Base-by-base conservation (phyloP, 2,888 invertebrate genomes). In the Steromphala cineraria region DNA sequence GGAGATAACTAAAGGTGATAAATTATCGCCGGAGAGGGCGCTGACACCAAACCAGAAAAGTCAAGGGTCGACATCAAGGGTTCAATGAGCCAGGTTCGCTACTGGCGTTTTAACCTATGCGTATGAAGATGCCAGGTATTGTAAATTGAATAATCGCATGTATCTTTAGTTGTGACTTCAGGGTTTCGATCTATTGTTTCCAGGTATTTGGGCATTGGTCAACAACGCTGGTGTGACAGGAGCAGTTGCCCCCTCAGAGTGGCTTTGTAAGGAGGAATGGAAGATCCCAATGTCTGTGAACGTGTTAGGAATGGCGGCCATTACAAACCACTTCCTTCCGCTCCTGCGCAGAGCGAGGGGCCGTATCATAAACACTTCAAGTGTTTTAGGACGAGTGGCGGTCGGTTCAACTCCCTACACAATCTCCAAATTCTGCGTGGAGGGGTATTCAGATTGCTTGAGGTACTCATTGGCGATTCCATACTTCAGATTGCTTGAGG, bases 231-330 rank as follows among this genome's bases (percentile, higher is more conserved):
- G 87, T 7, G 78, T 85, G 2, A 24, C 79, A 2, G 83, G 82
- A 17, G 53, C 76, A 7, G 82, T 87, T 5, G 88, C 90, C n/a
- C 87, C 87, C 7, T 89, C 91, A 55, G 93, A 93, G 75, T 91
- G 90, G 85, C 84, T 90, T 19, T 83, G 84, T 3, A 81, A 87
- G 1, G 87, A 90, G 5, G 91, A 92, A 79, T 93, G 91, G 84
- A 76, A 78, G 46, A 78, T 78, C 13, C 79, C 80, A 28, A 52
- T 85, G 13, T 83, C 81, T 3, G 86, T 89, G 71, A 93, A 93
- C 84, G 75, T 90, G 2, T 87, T 89, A 75, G 93, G 93, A 7
- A 87, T 92, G 46, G 87, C 92, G 31, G 83, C 85, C 55, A 82
- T 86, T 21, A 84, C 84, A 8, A 82, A 79, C 13, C 46, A 75